Evolutionary conservation across 2,113 vertebrate species (phyloP).

Genomic region (Enhydra lutris): DNA sequence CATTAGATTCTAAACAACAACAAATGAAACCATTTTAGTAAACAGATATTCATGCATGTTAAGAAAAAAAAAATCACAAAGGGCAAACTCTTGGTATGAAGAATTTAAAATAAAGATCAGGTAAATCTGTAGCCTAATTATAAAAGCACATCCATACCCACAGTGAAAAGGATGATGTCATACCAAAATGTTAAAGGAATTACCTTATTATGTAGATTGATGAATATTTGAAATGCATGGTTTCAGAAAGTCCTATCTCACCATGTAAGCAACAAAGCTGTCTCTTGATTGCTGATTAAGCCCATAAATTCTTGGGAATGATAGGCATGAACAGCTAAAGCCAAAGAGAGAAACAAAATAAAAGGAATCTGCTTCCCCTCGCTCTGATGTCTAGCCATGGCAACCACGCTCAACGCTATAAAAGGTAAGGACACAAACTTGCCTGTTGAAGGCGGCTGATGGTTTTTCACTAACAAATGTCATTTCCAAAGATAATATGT

Average conservation of each 20-base stretch:
- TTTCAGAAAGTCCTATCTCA: background rate
- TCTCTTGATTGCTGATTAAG: slow-evolving; percentile 44
- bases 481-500: slow-evolving; percentile 60
- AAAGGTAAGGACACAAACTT: background rate
- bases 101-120: slow-evolving; percentile 15
- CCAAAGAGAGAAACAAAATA: background rate
- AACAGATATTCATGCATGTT: background rate
- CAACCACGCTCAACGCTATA: background rate
- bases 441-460: background rate
- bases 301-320: background rate
- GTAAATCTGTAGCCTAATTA: background rate
- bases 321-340: background rate
- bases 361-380: background rate
- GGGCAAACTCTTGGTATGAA: background rate
- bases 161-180: background rate
- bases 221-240: background rate
- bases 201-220: background rate
- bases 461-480: slow-evolving; percentile 30
- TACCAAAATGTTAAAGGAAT: background rate
- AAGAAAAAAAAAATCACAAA: background rate
- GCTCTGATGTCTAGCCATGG: background rate
- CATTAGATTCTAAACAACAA: background rate
- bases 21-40: background rate
- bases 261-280: background rate
- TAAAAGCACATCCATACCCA: background rate